These are phyloP conservation scores for Muscicapa adusta DNA, from an alignment of 2,113 vertebrate species.

Conservation along the genomic window DNA sequence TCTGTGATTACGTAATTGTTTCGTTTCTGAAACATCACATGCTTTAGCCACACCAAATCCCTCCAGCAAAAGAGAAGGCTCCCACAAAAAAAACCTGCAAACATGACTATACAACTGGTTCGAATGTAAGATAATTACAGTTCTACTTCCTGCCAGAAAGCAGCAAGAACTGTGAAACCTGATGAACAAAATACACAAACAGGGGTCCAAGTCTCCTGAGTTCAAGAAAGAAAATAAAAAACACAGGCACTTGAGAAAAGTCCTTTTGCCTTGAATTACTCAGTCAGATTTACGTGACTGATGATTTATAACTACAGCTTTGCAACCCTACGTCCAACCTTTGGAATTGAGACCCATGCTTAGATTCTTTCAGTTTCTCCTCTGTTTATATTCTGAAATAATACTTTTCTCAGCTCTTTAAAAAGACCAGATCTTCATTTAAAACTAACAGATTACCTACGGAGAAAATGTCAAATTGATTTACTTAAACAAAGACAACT, in stretches of 20 bases:
- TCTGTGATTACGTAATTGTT: slow-evolving; percentile 28
- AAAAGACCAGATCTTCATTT: neutral
- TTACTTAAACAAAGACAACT: neutral
- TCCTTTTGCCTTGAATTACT: neutral
- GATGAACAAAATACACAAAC: neutral
- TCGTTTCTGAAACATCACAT: slow-evolving; percentile 32
- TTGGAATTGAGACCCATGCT: neutral
- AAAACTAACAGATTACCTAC: neutral
- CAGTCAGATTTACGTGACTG: neutral
- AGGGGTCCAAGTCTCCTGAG: neutral
- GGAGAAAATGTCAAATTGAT: neutral
- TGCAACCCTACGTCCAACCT: neutral
- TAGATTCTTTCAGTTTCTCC: neutral
- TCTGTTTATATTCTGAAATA: neutral
- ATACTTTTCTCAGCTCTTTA: neutral
- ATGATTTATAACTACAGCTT: neutral
- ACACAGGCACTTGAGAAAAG: neutral
- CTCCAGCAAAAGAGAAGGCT: neutral
- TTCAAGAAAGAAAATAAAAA: neutral
- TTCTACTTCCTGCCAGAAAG: neutral
- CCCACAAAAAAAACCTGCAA: neutral
- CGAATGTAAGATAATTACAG: neutral
- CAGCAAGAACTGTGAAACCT: neutral
- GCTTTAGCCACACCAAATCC: slow-evolving; percentile 39
- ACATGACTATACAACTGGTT: neutral